A percentile compares a stretch with the other conserved stretches of the same genome.
Evolutionary conservation across 2,113 vertebrate species (phyloP).

Genomic region (Microcebus griseorufus): DNA sequence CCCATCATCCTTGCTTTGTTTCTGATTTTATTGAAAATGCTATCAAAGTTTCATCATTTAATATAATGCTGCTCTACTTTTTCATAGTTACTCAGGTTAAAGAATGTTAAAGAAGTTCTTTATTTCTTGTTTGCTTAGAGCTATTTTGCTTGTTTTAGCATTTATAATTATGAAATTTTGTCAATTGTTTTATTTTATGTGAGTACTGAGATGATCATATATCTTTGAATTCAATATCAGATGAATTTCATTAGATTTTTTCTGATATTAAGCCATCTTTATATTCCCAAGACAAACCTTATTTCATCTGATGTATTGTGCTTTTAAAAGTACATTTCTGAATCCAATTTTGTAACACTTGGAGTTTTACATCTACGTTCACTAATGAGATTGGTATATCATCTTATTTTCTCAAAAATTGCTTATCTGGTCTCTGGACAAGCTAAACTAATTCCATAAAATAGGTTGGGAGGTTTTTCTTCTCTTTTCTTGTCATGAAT

Average conservation of each 20-base stretch:
- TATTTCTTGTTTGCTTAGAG: neutral
- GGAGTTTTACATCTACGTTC: neutral
- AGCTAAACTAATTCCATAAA: neutral
- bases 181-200: neutral
- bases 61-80: neutral
- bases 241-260: neutral
- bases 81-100: neutral
- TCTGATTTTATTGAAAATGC: constrained; percentile 7
- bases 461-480: neutral
- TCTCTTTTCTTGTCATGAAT: neutral
- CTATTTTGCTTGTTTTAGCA: neutral
- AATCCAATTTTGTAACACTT: neutral
- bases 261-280: neutral
- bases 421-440: neutral
- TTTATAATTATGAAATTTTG: neutral
- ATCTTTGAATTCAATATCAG: neutral
- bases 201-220: neutral
- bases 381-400: neutral
- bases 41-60: neutral
- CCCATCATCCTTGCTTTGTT: neutral
- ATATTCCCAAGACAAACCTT: neutral
- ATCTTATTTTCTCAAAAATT: neutral
- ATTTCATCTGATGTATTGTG: neutral
- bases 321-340: neutral
- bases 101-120: neutral